Conservation (phyloP, 2,797 vertebrate genomes). For the Pseudopleuronectes americanus region DNA sequence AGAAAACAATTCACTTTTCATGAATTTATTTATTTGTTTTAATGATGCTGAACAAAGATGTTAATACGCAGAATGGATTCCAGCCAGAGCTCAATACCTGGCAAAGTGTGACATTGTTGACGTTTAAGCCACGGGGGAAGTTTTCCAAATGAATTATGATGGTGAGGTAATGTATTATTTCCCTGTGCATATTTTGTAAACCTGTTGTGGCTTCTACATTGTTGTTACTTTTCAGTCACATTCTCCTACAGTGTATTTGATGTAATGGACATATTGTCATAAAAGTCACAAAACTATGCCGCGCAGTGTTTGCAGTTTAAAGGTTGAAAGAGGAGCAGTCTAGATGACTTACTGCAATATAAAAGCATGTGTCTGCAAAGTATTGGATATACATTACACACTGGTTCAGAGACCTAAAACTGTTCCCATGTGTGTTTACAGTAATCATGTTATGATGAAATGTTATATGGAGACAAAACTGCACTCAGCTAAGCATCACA, state of each 20-base stretch:
- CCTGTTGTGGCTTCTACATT: not conserved
- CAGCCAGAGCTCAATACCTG: conserved; percentile 13
- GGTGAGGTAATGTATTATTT: too few species aligned
- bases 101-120: conserved; percentile 1
- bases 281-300: not conserved
- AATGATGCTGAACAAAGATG: too few species aligned
- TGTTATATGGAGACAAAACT: conserved; percentile 23
- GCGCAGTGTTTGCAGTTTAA: not conserved
- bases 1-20: not conserved
- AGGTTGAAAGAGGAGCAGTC: not conserved
- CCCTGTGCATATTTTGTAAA: not conserved
- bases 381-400: conserved; percentile 8
- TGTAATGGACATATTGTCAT: not conserved
- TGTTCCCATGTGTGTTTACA: not conserved
- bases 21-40: not conserved
- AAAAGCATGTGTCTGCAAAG: conserved; percentile 3
- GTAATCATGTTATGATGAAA: conserved; percentile 32
- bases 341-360: not conserved
- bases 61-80: not conserved
- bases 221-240: too few species aligned
- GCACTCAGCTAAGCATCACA: conserved; percentile 10
- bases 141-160: not conserved
- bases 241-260: not conserved
- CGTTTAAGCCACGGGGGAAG: conserved; percentile 1
- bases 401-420: not conserved